These are phyloP conservation scores for Australoheros facetus DNA, from an alignment of 2,797 vertebrate genomes.

Conservation along the genomic window DNA sequence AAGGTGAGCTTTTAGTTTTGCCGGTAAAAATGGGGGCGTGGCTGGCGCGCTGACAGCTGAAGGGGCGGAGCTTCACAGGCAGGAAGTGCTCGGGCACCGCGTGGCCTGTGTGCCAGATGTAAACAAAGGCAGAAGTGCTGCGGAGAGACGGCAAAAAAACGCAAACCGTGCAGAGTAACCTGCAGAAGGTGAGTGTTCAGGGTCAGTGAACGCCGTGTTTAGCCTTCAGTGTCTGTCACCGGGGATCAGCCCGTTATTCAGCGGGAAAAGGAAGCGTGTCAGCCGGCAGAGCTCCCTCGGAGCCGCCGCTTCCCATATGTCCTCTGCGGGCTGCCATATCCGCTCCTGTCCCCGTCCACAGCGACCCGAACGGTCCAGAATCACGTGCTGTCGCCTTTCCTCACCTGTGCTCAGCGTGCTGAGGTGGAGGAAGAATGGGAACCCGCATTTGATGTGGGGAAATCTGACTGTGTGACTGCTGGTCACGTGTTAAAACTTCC, in stretches of 20 bases:
- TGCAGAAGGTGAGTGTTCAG: fast-evolving
- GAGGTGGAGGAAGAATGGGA: not conserved
- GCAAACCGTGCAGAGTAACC: fast-evolving
- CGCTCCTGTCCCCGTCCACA: not conserved
- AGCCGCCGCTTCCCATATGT: slow-evolving; percentile 10
- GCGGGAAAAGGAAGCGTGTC: not conserved
- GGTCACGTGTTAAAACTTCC: not conserved
- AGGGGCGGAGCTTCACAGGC: slow-evolving; percentile 46
- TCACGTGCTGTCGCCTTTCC: not conserved
- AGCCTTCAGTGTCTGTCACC: not conserved
- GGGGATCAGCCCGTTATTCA: slow-evolving; percentile 4
- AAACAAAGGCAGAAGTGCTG: slow-evolving; percentile 76
- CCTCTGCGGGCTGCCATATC: slow-evolving; percentile 24
- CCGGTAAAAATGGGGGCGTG: slow-evolving; percentile 69
- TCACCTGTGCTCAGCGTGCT: not conserved
- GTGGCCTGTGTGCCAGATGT: slow-evolving; percentile 79
- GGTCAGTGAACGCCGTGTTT: fast-evolving
- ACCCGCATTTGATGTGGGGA: not conserved
- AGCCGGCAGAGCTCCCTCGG: too few relatives aligned
- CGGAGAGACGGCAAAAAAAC: slow-evolving; percentile 13
- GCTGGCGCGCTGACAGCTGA: slow-evolving; percentile 61
- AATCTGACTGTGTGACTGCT: not conserved
- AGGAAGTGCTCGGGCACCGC: slow-evolving; percentile 75
- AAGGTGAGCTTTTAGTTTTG: slow-evolving; percentile 36
- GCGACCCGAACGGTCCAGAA: too few relatives aligned